Base-by-base conservation (phyloP, 2,113 vertebrate genomes). In the Gobiocypris rarus region DNA sequence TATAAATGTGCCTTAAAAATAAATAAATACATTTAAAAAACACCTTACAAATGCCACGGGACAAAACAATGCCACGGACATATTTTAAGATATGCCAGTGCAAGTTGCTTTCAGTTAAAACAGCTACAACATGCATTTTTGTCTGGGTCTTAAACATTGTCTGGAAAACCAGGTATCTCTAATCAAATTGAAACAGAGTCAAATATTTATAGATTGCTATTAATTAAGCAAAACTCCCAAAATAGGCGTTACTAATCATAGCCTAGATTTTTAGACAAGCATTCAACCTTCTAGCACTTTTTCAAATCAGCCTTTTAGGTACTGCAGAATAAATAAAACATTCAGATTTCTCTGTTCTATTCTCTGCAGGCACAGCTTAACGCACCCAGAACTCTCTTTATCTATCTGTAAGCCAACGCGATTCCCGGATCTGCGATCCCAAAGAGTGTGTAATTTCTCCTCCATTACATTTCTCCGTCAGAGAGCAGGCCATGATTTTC, bases 401-500 rank as follows among this genome's bases (percentile, higher is more conserved):
- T 50, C 5, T 26, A 48, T 80, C 43, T 50, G 77, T 63, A n/a
- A 28, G 48, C 43, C 73, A 38, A 54, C 28, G 24, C 31, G 77
- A 50, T 28, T 1, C 24, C 17, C 1, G 17, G 75, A 83, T 86
- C 85, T 73, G 59, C 65, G 87, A 90, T 88, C 75, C 82, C 86
- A 84, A 86, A 34, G 54, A 58, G 48, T 80, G 82, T 85, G 87
- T 89, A 84, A 87, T 89, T 86, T 63, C 58, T 82, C 77, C 89
- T 83, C 89, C 90, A 89, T 87, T 89, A 89, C 88, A 85, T 86
- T 61, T 77, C 84, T 86, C 82, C 86, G 87, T 92, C 82, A 89
- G 83, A 82, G 85, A 86, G 88, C 90, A 90, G 90, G 89, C 84
- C 87, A 89, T 81, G 80, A 79, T 78, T 88, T 77, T 85, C 86